Conservation (phyloP, 53 echinoderm and acorn worm genomes). For the Hippasteria phrygiana region DNA sequence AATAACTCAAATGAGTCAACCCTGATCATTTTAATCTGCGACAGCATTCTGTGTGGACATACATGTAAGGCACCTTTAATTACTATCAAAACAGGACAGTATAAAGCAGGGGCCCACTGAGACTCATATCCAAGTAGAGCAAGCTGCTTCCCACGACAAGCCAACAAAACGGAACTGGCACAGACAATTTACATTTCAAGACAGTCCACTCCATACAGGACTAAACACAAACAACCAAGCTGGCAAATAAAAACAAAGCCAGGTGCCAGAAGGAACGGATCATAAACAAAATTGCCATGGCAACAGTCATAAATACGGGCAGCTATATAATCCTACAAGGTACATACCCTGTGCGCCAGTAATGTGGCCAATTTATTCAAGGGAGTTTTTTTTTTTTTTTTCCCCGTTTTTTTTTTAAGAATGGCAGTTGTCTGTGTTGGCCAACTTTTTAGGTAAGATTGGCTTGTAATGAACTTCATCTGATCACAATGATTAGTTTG, state of each 20-base stretch:
- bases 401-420: too few relatives aligned
- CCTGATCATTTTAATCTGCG: too few relatives aligned
- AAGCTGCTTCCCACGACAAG: slow-evolving; percentile 36
- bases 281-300: slow-evolving; percentile 70
- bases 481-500: too few relatives aligned
- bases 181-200: slow-evolving; percentile 64
- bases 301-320: slow-evolving; percentile 55
- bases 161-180: slow-evolving; percentile 50
- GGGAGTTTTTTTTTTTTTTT: too few relatives aligned
- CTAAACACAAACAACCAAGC: slow-evolving; percentile 66
- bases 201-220: slow-evolving; percentile 44
- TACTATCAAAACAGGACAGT: not conserved
- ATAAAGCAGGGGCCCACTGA: not conserved
- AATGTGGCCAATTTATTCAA: not conserved
- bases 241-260: slow-evolving; percentile 75
- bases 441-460: too few relatives aligned
- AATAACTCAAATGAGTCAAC: too few relatives aligned
- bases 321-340: slow-evolving; percentile 33
- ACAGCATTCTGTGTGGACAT: not conserved
- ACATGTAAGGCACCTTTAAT: not conserved
- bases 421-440: too few relatives aligned
- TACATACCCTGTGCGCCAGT: not conserved
- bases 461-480: too few relatives aligned
- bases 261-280: slow-evolving; percentile 61
- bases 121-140: not conserved